Evolutionary conservation across 1,140 invertebrate genomes (phyloP).

Genomic region (Bombyx mandarina): DNA sequence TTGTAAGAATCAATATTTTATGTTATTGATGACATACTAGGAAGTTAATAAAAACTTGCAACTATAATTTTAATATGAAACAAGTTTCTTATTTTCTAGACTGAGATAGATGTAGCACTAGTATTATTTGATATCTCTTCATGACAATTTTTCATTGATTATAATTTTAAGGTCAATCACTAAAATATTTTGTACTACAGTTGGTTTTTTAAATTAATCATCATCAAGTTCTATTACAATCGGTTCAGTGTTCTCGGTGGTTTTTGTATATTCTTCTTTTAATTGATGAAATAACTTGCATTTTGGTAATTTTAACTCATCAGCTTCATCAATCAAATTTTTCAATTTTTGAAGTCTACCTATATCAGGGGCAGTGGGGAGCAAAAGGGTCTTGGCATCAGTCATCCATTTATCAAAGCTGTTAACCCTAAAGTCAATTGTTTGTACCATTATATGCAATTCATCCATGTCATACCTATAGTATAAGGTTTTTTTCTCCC

Average conservation of each 20-base stretch:
- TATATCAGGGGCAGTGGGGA: conserved; percentile 79
- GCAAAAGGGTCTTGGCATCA: conserved; percentile 86
- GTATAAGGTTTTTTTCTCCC: conserved; percentile 83
- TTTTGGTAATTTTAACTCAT: conserved; percentile 68
- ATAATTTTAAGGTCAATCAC: too few relatives aligned
- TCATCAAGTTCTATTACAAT: conserved; percentile 68
- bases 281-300: conserved; percentile 55
- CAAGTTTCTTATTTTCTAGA: too few relatives aligned
- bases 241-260: conserved; percentile 50
- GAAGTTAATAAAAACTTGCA: too few relatives aligned
- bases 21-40: too few relatives aligned
- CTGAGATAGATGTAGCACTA: too few relatives aligned
- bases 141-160: too few relatives aligned
- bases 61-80: too few relatives aligned
- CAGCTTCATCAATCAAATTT: conserved; percentile 57
- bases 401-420: conserved; percentile 93
- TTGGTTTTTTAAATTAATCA: conserved; percentile 32
- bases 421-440: conserved; percentile 91
- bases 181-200: conserved; percentile 25
- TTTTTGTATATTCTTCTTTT: conserved; percentile 55
- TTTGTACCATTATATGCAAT: conserved; percentile 88
- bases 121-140: too few relatives aligned
- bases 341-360: conserved; percentile 77
- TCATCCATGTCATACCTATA: conserved; percentile 97
- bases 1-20: too few relatives aligned